phyloP scores from a whole-genome alignment of 2,888 invertebrate genomes.

The Eupeodes latifasciatus region DNA sequence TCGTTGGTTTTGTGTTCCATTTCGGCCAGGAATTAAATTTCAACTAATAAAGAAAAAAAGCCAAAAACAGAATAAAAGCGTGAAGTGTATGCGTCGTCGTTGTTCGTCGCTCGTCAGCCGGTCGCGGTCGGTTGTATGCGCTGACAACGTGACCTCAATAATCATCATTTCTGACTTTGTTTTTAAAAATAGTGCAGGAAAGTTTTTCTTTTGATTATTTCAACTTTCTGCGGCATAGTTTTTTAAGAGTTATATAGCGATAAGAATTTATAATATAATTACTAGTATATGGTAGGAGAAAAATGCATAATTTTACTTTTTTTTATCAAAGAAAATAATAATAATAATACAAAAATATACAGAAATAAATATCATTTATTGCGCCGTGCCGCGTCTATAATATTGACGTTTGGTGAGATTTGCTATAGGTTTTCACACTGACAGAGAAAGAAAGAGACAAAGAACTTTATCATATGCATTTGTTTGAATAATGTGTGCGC shows the following conservation, averaged over 20 bases:
- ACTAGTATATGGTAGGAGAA: not conserved
- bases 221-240: conserved; percentile 19
- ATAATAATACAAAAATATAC: not conserved
- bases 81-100: conserved; percentile 8
- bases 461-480: conserved; percentile 2
- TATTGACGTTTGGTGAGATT: not conserved
- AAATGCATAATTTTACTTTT: conserved; percentile 12
- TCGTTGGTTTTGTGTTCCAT: not conserved
- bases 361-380: conserved; percentile 18
- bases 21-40: not conserved
- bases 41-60: not conserved
- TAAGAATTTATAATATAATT: conserved; percentile 19
- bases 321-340: conserved; percentile 14
- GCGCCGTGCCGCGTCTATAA: not conserved
- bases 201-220: not conserved
- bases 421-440: not conserved
- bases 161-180: conserved; percentile 38
- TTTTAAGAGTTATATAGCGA: conserved; percentile 34
- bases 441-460: not conserved
- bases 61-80: not conserved
- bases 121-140: not conserved
- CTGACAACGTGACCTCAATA: conserved; percentile 60
- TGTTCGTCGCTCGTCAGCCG: too few relatives aligned
- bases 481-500: not conserved
- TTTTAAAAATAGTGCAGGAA: conserved; percentile 38